Base-by-base conservation (phyloP, 2,888 invertebrate genomes). In the Willowsia nigromaculata region DNA sequence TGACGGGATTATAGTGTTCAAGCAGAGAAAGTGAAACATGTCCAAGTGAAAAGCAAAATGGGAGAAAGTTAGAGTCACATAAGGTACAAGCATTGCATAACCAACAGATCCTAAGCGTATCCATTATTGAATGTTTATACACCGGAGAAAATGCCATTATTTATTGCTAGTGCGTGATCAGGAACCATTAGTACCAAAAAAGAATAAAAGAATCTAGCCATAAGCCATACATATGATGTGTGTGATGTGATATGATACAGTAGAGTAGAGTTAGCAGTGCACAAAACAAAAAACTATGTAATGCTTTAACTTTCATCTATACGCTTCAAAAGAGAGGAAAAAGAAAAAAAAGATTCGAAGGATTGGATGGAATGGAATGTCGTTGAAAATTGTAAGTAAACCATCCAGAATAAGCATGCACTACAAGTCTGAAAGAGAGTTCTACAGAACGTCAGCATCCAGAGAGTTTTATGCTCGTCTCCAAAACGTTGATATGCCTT, bases 141-240 rank as follows among this genome's bases (percentile, higher is more conserved):
- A 27, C 47, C n/a, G 82, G 83, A 62, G 62, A 83, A 83, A 83
- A 68, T 83, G 37, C 22, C 83, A 40, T 83, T 83, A 83, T 83
- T 83, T 83, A 83, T 83, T 50, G 68, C 50, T 30, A 22, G 83
- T 83, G 83, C 83, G 83, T 83, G 83, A 83, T 83, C 62, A 68
- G 53, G 68, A 83, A 50, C 83, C 83, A 83, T 83, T 83, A 56
- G 37, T 33, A 53, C 53, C 1, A 40, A 6, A 13, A 71, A 27
- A 30, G 62, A 62, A 27, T 18, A 25, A 30, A 27, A n/a, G n/a
- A n/a, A n/a, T n/a, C n/a, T 33, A 68, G n/a, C 33, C 33, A 33
- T 68, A 47, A 47, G 74, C 25, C 33, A 71, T 71, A 71, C 2
- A n/a, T n/a, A n/a, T n/a, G 6, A 37, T 62, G 30, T 62, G 30